Evolutionary conservation across 2,888 invertebrate species (phyloP).

Genomic region (Gymnocheta viridis): DNA sequence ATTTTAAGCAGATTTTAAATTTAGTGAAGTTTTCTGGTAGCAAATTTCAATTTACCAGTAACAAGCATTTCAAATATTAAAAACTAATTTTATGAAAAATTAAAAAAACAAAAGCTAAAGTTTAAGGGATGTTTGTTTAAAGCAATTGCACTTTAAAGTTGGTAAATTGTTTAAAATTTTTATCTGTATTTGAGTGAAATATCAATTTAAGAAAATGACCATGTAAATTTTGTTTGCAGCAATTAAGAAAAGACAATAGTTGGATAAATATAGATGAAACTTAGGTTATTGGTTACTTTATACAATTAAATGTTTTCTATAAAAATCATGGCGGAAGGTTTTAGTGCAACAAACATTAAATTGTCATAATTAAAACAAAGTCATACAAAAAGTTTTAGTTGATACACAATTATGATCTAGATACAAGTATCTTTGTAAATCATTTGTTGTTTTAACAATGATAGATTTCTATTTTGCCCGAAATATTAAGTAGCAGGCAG

Average conservation of each 20-base stretch:
- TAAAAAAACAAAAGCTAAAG: background rate
- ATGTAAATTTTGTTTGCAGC: too few relatives aligned
- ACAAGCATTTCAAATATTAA: background rate
- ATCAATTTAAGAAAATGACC: background rate
- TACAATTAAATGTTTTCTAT: background rate
- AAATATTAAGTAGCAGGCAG: too few relatives aligned
- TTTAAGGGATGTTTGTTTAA: background rate
- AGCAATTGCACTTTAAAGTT: background rate
- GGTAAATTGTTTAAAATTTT: background rate
- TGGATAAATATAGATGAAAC: background rate
- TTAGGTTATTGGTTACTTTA: background rate
- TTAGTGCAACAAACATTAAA: background rate
- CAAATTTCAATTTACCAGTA: background rate
- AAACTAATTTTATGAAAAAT: background rate
- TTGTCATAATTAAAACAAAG: background rate
- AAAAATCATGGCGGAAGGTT: background rate
- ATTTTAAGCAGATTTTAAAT: constrained; percentile 2
- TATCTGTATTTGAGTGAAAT: background rate
- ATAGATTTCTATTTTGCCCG: too few relatives aligned
- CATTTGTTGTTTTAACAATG: too few relatives aligned
- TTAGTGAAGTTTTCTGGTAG: background rate
- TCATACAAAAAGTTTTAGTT: background rate
- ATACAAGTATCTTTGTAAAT: too few relatives aligned
- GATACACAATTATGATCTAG: too few relatives aligned
- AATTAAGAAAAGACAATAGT: background rate